These are phyloP conservation scores for Catostylus mosaicus DNA, from an alignment of 30 jellyfish, hydroid and myxozoan species.

Conservation along the genomic window DNA sequence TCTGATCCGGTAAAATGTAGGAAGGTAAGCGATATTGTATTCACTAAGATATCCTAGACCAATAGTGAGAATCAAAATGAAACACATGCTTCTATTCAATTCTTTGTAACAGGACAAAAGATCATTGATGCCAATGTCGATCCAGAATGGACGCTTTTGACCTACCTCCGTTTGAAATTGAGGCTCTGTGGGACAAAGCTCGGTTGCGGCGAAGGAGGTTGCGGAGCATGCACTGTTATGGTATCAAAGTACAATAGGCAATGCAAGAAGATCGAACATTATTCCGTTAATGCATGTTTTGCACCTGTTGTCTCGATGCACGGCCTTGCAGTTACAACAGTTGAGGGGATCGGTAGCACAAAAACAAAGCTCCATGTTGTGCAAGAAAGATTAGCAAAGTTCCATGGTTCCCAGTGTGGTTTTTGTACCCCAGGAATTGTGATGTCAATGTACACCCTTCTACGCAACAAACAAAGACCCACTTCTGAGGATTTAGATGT, in stretches of 20 bases:
- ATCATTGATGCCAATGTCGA: conserved; percentile 43
- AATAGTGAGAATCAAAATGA: too few species aligned
- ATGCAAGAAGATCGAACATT: conserved; percentile 25
- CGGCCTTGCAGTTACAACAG: conserved; percentile 66
- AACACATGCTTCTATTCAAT: too few species aligned
- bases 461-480: conserved; percentile 46
- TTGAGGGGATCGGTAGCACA: conserved; percentile 68
- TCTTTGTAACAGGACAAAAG: conserved; percentile 43
- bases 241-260: conserved; percentile 46
- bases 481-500: conserved; percentile 35
- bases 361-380: conserved; percentile 40
- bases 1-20: too few species aligned
- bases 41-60: too few species aligned
- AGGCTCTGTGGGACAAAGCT: conserved; percentile 59
- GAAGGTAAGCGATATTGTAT: too few species aligned
- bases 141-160: conserved; percentile 58
- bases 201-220: conserved; percentile 72
- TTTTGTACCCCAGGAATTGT: conserved; percentile 66
- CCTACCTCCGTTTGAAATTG: conserved; percentile 57
- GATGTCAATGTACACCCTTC: conserved; percentile 59
- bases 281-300: conserved; percentile 35
- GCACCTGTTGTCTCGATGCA: conserved; percentile 63
- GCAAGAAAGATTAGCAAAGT: conserved; percentile 51
- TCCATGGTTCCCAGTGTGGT: conserved; percentile 66
- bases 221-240: conserved; percentile 67